Evolutionary conservation across 2,888 invertebrate species (phyloP).

Genomic region (Geotrupes spiniger): DNA sequence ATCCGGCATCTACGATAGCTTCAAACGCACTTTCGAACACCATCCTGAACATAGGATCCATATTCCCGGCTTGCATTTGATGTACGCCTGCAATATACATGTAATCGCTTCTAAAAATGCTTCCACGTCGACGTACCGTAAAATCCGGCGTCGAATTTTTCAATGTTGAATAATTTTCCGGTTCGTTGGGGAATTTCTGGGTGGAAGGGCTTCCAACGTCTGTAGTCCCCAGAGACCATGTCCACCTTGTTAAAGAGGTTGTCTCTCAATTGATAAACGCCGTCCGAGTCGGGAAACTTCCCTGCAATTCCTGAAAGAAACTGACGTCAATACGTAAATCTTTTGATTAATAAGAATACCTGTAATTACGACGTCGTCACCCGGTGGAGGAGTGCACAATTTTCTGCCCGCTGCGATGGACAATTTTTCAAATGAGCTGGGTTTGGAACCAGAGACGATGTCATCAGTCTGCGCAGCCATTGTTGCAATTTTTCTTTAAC

Average conservation of each 20-base stretch:
- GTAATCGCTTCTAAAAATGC: no score
- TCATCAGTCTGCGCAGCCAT: no score
- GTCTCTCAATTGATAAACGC: slow-evolving; percentile 66
- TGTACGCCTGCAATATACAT: slow-evolving; percentile 1
- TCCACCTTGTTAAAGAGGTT: slow-evolving; percentile 77
- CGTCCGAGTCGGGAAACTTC: slow-evolving; percentile 74
- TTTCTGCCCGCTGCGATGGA: neutral
- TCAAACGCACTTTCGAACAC: slow-evolving; percentile 60
- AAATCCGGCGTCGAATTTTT: slow-evolving; percentile 56
- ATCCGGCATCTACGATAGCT: slow-evolving; percentile 59
- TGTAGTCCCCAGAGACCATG: slow-evolving; percentile 75
- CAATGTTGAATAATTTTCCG: slow-evolving; percentile 61
- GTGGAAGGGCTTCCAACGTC: slow-evolving; percentile 71
- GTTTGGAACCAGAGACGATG: no score
- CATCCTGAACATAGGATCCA: slow-evolving; percentile 58
- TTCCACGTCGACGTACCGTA: slow-evolving; percentile 47
- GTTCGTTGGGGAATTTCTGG: slow-evolving; percentile 59
- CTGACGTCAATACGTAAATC: neutral
- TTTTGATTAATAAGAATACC: slow-evolving; percentile 47
- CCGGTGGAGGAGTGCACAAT: slow-evolving; percentile 32
- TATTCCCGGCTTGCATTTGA: slow-evolving; percentile 24
- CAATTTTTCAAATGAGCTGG: no score
- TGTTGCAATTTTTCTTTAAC: no score
- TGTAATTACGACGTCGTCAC: slow-evolving; percentile 65
- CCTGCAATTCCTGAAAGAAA: slow-evolving; percentile 54